These are phyloP conservation scores for Sinhomidia bicolor DNA, from an alignment of 2,888 invertebrate species.

Conservation along the genomic window DNA sequence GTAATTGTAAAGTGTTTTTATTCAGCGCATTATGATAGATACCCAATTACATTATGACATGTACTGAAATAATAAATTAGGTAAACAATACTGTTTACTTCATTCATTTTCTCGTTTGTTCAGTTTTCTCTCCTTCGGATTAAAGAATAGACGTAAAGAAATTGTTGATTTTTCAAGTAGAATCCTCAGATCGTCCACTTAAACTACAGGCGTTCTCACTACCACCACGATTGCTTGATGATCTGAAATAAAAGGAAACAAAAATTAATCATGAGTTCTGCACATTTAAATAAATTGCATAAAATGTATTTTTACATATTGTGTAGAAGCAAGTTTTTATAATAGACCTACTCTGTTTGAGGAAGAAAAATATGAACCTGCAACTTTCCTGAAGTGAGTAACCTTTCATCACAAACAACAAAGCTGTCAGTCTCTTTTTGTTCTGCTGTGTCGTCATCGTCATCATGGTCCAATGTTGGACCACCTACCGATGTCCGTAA, in stretches of 20 bases:
- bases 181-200: conserved; percentile 53
- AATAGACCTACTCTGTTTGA: conserved; percentile 68
- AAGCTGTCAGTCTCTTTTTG: conserved; percentile 39
- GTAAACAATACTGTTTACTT: no score
- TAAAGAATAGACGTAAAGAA: no score
- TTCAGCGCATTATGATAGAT: no score
- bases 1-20: no score
- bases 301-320: not conserved
- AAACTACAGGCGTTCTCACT: conserved; percentile 21
- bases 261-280: conserved; percentile 17
- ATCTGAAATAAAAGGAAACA: conserved; percentile 2
- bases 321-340: not conserved
- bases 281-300: not conserved
- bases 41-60: no score
- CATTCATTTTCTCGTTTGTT: not conserved
- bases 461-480: conserved; percentile 13
- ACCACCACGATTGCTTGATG: conserved; percentile 12
- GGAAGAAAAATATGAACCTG: conserved; percentile 79
- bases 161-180: conserved; percentile 7
- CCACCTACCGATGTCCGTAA: conserved; percentile 33
- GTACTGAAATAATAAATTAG: no score
- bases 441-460: conserved; percentile 10
- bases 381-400: conserved; percentile 63
- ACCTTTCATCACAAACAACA: conserved; percentile 55
- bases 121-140: not conserved